phyloP scores from a whole-genome alignment of 1,140 invertebrate species.

The Habropoda laboriosa region DNA sequence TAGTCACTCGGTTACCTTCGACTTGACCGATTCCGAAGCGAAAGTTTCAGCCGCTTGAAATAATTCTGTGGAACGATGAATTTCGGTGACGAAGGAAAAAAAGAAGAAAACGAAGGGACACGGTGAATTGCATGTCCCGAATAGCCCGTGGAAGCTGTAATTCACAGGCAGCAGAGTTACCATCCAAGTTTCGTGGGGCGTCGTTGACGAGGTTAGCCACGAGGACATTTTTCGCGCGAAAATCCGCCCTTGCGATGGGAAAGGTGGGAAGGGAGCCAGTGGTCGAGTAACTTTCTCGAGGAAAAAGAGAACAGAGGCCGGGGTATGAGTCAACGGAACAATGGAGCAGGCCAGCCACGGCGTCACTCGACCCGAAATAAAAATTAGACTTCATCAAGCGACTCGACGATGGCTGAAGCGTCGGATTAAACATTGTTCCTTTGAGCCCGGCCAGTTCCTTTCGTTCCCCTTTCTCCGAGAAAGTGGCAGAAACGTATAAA shows the following conservation, averaged over 20 bases:
- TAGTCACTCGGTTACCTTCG: neutral
- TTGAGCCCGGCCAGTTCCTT: conserved; percentile 8
- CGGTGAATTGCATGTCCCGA: neutral
- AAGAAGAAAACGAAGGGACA: no score
- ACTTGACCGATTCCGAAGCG: neutral
- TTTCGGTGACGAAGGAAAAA: neutral
- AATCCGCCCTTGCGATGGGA: neutral
- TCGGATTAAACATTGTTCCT: conserved; percentile 37
- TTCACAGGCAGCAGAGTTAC: neutral
- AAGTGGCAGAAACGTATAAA: conserved; percentile 24
- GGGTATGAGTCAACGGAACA: neutral
- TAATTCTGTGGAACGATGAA: neutral
- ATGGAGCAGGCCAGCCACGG: neutral
- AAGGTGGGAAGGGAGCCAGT: no score
- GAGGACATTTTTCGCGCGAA: neutral
- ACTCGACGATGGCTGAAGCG: conserved; percentile 16
- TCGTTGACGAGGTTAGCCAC: conserved; percentile 14
- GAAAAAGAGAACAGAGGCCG: neutral
- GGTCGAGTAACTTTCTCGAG: neutral
- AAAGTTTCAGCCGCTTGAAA: neutral
- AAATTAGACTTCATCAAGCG: conserved; percentile 43
- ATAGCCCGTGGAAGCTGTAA: neutral
- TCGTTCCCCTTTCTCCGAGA: neutral
- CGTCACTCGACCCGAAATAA: conserved; percentile 51
- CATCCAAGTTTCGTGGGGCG: neutral